Evolutionary conservation across 2,113 vertebrate species (phyloP).

Genomic region (Lynx canadensis): DNA sequence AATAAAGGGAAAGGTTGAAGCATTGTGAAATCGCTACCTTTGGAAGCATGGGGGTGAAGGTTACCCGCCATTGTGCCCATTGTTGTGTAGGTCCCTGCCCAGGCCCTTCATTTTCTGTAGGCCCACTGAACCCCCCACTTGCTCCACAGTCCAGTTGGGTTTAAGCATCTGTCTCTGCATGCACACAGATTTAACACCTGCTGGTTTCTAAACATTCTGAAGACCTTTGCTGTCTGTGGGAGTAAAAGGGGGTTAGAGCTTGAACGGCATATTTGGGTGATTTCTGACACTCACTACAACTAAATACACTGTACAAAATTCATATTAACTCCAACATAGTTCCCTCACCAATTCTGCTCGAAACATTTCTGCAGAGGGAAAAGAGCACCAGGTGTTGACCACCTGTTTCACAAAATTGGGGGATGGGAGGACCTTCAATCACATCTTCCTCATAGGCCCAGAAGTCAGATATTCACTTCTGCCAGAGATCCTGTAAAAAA

Average conservation of each 20-base stretch:
- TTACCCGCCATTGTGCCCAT: neutral
- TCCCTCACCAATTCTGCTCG: neutral
- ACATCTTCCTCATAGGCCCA: neutral
- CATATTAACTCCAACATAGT: neutral
- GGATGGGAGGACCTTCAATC: neutral
- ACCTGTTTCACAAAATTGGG: neutral
- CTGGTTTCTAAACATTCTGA: slow-evolving; percentile 22
- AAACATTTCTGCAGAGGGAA: neutral
- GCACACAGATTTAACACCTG: neutral
- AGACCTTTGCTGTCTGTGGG: neutral
- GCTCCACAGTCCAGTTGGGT: neutral
- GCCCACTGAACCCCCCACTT: neutral
- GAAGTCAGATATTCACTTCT: neutral
- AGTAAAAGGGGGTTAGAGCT: neutral
- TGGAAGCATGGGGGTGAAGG: neutral
- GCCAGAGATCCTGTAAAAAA: neutral
- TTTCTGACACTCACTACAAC: neutral
- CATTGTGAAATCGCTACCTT: neutral
- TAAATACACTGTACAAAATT: neutral
- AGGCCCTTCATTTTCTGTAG: neutral
- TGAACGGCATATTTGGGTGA: neutral
- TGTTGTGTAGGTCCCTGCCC: neutral
- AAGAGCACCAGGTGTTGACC: neutral
- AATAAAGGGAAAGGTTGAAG: neutral
- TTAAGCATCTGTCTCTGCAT: neutral